Conservation (phyloP, 2,888 invertebrate genomes). For the Panopea generosa region DNA sequence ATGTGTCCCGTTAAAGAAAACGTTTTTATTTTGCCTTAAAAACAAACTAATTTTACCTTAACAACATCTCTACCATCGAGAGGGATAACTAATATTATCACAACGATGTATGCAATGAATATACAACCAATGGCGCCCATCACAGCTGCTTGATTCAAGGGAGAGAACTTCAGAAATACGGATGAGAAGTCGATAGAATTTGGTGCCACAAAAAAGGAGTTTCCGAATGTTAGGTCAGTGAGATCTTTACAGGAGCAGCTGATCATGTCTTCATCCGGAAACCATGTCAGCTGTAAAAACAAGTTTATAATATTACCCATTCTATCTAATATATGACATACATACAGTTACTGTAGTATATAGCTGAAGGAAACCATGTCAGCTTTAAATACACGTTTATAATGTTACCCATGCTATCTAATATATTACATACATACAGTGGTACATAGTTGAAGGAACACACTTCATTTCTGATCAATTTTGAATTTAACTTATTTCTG, state of each 20-base stretch:
- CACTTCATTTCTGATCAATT: no score
- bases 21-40: not conserved
- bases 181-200: slow-evolving; percentile 83
- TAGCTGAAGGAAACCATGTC: no score
- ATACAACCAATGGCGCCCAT: slow-evolving; percentile 81
- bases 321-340: not conserved
- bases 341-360: no score
- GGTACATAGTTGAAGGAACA: no score
- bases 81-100: slow-evolving; percentile 76
- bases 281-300: slow-evolving; percentile 56
- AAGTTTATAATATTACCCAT: not conserved
- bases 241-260: slow-evolving; percentile 75
- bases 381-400: no score
- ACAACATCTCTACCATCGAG: slow-evolving; percentile 78
- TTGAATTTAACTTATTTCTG: no score
- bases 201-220: slow-evolving; percentile 81
- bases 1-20: no score
- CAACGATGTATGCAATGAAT: slow-evolving; percentile 69
- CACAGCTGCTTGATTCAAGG: slow-evolving; percentile 82
- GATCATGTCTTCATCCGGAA: slow-evolving; percentile 58
- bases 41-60: slow-evolving; percentile 57
- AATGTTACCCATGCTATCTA: no score
- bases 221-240: slow-evolving; percentile 76
- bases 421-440: no score
- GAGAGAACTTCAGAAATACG: slow-evolving; percentile 80